phyloP scores from a whole-genome alignment of 1,140 invertebrate genomes.

The Eulimnadia texana region DNA sequence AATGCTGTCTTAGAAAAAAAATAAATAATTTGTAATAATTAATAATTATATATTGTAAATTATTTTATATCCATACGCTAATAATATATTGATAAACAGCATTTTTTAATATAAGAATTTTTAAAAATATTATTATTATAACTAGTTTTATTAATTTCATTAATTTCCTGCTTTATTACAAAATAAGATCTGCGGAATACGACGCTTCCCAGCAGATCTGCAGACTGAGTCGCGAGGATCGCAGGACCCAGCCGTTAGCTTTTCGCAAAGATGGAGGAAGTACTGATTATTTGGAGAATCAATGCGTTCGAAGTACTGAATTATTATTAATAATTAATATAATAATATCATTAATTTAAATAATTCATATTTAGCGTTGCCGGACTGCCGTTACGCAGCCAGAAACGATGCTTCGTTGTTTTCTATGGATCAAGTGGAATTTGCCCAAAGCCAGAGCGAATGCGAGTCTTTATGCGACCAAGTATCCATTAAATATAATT shows the following conservation, averaged over 20 bases:
- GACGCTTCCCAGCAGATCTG: slow-evolving; percentile 30
- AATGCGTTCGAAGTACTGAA: slow-evolving; percentile 31
- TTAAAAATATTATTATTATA: too few species aligned
- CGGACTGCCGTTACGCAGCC: slow-evolving; percentile 33
- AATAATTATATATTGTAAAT: too few species aligned
- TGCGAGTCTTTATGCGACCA: slow-evolving; percentile 34
- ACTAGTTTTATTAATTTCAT: too few species aligned
- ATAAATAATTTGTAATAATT: too few species aligned
- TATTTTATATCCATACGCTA: too few species aligned
- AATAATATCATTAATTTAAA: neutral
- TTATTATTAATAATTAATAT: neutral
- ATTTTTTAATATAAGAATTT: too few species aligned
- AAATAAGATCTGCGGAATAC: slow-evolving; percentile 35
- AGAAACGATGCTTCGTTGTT: slow-evolving; percentile 29
- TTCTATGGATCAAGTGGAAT: slow-evolving; percentile 35
- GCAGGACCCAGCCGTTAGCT: slow-evolving; percentile 34
- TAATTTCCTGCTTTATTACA: too few species aligned
- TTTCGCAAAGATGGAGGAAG: slow-evolving; percentile 29
- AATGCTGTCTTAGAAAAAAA: too few species aligned
- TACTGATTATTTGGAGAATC: slow-evolving; percentile 39
- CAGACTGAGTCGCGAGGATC: slow-evolving; percentile 33
- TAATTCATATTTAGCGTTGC: slow-evolving; percentile 26
- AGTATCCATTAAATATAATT: slow-evolving; percentile 20
- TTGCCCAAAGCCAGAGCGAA: slow-evolving; percentile 30
- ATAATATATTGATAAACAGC: too few species aligned